These are phyloP conservation scores for Athrips mouffetella DNA, from an alignment of 2,888 invertebrate genomes.

Conservation along the genomic window DNA sequence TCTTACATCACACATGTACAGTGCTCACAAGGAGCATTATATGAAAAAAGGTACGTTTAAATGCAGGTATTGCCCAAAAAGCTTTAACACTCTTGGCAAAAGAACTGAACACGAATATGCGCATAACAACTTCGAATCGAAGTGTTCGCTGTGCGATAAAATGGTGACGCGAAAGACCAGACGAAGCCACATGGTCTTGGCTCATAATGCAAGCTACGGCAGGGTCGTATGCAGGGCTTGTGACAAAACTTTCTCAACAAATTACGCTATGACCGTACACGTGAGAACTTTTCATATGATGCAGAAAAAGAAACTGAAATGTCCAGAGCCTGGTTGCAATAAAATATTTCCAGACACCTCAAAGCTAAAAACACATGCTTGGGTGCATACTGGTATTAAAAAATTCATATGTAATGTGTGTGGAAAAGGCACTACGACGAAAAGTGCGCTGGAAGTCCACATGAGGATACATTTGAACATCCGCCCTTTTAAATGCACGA, in stretches of 20 bases:
- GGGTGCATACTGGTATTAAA: conserved; percentile 44
- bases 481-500: conserved; percentile 17
- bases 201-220: background rate
- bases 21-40: conserved; percentile 19
- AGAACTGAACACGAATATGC: conserved; percentile 49
- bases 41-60: conserved; percentile 30
- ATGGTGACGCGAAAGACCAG: background rate
- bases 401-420: conserved; percentile 52
- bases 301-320: conserved; percentile 25
- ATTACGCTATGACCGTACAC: conserved; percentile 32
- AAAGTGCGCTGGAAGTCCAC: conserved; percentile 37
- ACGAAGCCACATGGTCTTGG: background rate
- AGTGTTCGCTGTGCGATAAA: conserved; percentile 38
- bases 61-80: conserved; percentile 40
- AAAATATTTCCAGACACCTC: background rate
- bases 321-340: background rate
- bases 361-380: background rate
- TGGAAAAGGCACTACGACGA: conserved; percentile 38
- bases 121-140: conserved; percentile 31
- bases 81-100: conserved; percentile 52
- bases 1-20: background rate
- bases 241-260: conserved; percentile 32
- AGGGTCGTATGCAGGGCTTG: conserved; percentile 34
- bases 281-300: conserved; percentile 46
- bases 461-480: conserved; percentile 43